Conservation (phyloP, 2,113 vertebrate genomes). For the Carlito syrichta region DNA sequence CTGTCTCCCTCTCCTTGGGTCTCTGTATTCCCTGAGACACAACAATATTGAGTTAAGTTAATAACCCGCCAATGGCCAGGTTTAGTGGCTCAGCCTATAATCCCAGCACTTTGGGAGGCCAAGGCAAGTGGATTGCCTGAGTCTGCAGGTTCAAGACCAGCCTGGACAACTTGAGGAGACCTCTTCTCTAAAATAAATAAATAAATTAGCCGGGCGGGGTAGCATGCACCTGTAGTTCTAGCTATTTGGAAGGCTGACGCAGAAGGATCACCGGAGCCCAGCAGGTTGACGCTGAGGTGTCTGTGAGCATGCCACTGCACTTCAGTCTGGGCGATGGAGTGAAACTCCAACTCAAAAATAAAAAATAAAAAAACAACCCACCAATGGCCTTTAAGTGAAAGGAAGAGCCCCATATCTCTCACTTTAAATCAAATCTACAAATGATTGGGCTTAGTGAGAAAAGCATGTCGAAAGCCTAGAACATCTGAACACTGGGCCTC, state of each 20-base stretch:
- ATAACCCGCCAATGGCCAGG: too few relatives aligned
- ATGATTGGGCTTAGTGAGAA: too few relatives aligned
- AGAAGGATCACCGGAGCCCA: neutral
- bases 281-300: neutral
- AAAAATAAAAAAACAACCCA: too few relatives aligned
- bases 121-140: neutral
- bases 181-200: neutral
- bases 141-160: neutral
- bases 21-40: too few relatives aligned
- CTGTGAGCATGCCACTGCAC: neutral
- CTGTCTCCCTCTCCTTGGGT: too few relatives aligned
- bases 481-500: too few relatives aligned
- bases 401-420: too few relatives aligned
- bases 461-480: too few relatives aligned
- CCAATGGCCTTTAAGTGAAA: too few relatives aligned
- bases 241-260: neutral
- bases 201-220: neutral
- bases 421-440: too few relatives aligned
- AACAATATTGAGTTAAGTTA: too few relatives aligned
- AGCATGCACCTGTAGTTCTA: neutral
- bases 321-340: neutral
- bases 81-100: neutral
- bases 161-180: accelerated
- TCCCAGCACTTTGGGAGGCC: neutral
- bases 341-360: neutral